A percentile compares a stretch with the other conserved stretches of the same genome.
Conservation (phyloP, 2,113 vertebrate genomes). For the Stigmatopora nigra region DNA sequence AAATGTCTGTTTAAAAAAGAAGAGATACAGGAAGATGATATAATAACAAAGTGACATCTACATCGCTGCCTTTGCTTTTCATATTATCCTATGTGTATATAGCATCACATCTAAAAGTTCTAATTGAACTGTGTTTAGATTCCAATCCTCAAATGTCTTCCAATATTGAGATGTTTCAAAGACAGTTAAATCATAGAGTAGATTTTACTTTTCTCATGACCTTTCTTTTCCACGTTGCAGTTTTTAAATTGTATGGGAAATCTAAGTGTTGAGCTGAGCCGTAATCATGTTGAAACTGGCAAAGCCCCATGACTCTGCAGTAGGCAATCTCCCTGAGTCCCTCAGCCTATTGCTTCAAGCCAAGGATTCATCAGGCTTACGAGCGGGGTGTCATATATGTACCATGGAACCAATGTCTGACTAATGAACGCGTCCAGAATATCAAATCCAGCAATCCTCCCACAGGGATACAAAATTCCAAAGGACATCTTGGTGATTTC, state of each 20-base stretch:
- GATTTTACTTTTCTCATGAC: conserved; percentile 73
- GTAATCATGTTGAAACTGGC: conserved; percentile 73
- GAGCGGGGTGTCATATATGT: conserved; percentile 59
- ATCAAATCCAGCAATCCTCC: conserved; percentile 7
- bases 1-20: conserved; percentile 26
- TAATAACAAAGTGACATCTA: conserved; percentile 41
- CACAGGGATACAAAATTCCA: conserved; percentile 1
- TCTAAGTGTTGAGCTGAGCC: conserved; percentile 53
- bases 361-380: conserved; percentile 67
- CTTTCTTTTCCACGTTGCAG: conserved; percentile 47
- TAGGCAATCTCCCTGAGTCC: conserved; percentile 62
- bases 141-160: conserved; percentile 64
- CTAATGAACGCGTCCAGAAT: conserved; percentile 55
- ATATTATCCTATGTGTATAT: conserved; percentile 25
- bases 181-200: conserved; percentile 64
- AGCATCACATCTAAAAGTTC: conserved; percentile 54
- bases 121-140: conserved; percentile 71
- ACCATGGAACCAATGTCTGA: conserved; percentile 48
- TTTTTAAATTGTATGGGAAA: conserved; percentile 67
- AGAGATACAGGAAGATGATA: conserved; percentile 33
- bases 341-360: conserved; percentile 54
- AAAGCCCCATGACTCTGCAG: conserved; percentile 65
- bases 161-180: conserved; percentile 68
- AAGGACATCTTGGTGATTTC: conserved; percentile 30
- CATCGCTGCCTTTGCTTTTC: conserved; percentile 36